Conservation (phyloP, 2,797 vertebrate species). For the Acestrorhynchus altus region DNA sequence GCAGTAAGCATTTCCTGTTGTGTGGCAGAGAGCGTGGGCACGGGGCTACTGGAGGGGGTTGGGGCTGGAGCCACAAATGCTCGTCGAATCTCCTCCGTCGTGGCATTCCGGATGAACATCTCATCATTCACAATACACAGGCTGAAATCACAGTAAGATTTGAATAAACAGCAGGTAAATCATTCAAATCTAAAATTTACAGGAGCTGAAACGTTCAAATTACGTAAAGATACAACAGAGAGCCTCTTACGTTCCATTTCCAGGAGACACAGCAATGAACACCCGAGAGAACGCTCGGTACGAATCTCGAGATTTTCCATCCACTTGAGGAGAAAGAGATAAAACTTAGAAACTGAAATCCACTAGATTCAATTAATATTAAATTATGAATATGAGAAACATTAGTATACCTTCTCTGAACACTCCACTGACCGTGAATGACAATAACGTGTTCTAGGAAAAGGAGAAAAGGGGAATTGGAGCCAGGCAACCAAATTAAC, state of each 20-base stretch:
- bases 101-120: constrained; percentile 89
- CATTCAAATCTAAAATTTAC: not conserved
- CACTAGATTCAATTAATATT: not conserved
- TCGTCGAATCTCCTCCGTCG: constrained; percentile 86
- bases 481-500: not conserved
- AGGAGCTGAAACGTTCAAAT: no score
- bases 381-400: not conserved
- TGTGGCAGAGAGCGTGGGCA: constrained; percentile 85
- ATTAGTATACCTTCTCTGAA: constrained; percentile 91
- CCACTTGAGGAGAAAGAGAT: constrained; percentile 76
- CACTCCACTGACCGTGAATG: constrained; percentile 89
- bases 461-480: not conserved
- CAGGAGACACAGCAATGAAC: constrained; percentile 88
- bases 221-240: not conserved
- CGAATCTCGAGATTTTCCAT: constrained; percentile 85
- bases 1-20: constrained; percentile 93
- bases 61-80: constrained; percentile 90
- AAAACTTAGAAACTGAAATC: not conserved
- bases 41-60: constrained; percentile 92
- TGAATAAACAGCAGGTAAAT: not conserved
- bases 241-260: constrained; percentile 81
- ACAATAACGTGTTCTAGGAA: constrained; percentile 82
- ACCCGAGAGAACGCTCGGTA: constrained; percentile 89
- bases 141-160: constrained; percentile 65
- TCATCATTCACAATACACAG: constrained; percentile 93